phyloP scores from a whole-genome alignment of 2,113 vertebrate genomes.

The Gasterosteus nipponicus region DNA sequence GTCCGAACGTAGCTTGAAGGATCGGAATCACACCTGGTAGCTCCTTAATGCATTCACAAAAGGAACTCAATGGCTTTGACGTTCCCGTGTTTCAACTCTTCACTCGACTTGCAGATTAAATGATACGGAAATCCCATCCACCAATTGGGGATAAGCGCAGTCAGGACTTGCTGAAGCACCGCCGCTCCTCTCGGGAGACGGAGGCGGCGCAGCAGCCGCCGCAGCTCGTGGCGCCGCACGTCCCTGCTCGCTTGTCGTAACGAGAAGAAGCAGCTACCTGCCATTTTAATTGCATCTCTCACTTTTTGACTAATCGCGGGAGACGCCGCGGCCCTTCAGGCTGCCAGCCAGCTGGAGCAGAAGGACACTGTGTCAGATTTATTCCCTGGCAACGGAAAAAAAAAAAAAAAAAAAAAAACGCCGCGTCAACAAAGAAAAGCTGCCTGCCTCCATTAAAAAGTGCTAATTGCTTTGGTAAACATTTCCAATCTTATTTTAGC shows the following conservation, averaged over 20 bases:
- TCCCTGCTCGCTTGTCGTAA: constrained; percentile 68
- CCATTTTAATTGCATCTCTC: constrained; percentile 80
- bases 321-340: constrained; percentile 71
- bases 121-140: constrained; percentile 30
- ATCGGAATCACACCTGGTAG: not conserved
- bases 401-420: not conserved
- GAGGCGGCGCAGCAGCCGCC: constrained; percentile 3
- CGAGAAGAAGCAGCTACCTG: constrained; percentile 80
- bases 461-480: constrained; percentile 19
- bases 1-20: not conserved
- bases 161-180: constrained; percentile 44
- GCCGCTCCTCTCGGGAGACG: constrained; percentile 40
- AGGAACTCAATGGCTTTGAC: not conserved
- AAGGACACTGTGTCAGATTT: constrained; percentile 72
- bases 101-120: constrained; percentile 55
- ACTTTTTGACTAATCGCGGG: constrained; percentile 76
- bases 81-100: constrained; percentile 21
- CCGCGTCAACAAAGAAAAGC: constrained; percentile 28
- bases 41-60: not conserved
- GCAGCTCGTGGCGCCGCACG: constrained; percentile 60
- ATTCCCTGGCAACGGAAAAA: constrained; percentile 64
- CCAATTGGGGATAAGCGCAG: constrained; percentile 44
- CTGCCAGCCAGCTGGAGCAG: constrained; percentile 69
- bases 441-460: constrained; percentile 17
- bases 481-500: not conserved